Conservation (phyloP, 1,140 invertebrate species). For the Cydia pomonella region DNA sequence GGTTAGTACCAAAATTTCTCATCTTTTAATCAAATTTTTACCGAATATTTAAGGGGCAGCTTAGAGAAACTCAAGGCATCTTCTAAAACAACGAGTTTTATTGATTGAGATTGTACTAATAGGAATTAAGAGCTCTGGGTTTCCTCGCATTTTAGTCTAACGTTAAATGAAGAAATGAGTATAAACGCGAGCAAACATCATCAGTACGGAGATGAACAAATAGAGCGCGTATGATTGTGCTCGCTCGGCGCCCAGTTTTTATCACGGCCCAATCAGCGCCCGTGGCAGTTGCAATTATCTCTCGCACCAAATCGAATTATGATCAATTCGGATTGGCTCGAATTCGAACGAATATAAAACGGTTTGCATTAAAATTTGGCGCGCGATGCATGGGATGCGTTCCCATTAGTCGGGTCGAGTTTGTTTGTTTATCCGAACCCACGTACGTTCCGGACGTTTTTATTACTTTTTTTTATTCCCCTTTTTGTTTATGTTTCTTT, state of each 20-base stretch:
- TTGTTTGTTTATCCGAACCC: constrained; percentile 61
- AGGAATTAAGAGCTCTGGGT: neutral
- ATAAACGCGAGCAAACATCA: constrained; percentile 74
- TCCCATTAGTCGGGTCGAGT: constrained; percentile 72
- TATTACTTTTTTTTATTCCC: constrained; percentile 51
- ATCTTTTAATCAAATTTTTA: too few species aligned
- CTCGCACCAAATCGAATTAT: constrained; percentile 79
- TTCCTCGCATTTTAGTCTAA: constrained; percentile 10
- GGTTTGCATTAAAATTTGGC: constrained; percentile 80
- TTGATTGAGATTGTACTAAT: neutral
- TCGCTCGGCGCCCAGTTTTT: constrained; percentile 57
- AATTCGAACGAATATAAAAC: constrained; percentile 79
- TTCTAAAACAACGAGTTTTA: neutral
- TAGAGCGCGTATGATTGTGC: constrained; percentile 70
- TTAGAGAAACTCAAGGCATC: too few species aligned
- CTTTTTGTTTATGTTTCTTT: constrained; percentile 51
- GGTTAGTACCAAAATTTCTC: too few species aligned
- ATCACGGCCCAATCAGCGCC: constrained; percentile 75
- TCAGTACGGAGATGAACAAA: constrained; percentile 69
- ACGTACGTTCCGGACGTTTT: constrained; percentile 50
- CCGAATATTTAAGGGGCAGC: too few species aligned
- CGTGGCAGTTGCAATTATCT: constrained; percentile 80
- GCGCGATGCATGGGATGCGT: constrained; percentile 73
- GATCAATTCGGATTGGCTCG: constrained; percentile 81
- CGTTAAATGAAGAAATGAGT: constrained; percentile 42